Evolutionary conservation across 2,888 invertebrate species (phyloP), one percentile per base, ranked within the genome.

Genomic region (Callyntrura sp.): DNA sequence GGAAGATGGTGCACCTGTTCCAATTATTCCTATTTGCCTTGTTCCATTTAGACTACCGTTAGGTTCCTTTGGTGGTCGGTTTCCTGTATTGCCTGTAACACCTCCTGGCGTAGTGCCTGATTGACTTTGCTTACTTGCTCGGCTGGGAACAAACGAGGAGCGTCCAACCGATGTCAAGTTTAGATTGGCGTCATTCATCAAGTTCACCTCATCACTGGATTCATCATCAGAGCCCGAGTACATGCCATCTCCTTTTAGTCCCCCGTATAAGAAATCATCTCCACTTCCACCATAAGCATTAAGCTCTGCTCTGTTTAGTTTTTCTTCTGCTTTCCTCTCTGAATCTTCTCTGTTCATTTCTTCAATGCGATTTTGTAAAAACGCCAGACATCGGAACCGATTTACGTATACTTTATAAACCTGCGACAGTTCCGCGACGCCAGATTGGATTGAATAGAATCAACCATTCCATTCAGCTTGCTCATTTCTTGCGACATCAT

Each of bases 361-460:
- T 92, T 97, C 97, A 93, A 98, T 96, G 94, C 97, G 97, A 88
- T 97, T 97, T 94, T 98, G 98, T 82, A 99, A 95, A 88, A 98
- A 98, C 93, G 98, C 97, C 70, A 99, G 96, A 93, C 98, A 98
- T 82, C 99, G 97, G 94, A 98, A 97, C 85, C 98, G 96, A 82
- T 97, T 95, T 92, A 99, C 97, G 95, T 99, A 99, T 93, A 97
- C 96, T 57, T 97, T 96, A 95, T 98, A 99, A 23, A 98, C 95
- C 91, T 96, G 95, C 94, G 97, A 97, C 20, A 99, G 94, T 94
- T 98, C 98, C 62, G 95, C 91, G 97, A 98, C 45, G 97, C 97
- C 94, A 98, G 98, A 93, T 98, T 98, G 9, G 97, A 97, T 28
- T 98, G 97, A 5, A 98, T 97, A 94, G 96, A 97, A 94, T 97